These are phyloP conservation scores for Callospermophilus lateralis DNA, from an alignment of 2,113 vertebrate species.

Conservation along the genomic window DNA sequence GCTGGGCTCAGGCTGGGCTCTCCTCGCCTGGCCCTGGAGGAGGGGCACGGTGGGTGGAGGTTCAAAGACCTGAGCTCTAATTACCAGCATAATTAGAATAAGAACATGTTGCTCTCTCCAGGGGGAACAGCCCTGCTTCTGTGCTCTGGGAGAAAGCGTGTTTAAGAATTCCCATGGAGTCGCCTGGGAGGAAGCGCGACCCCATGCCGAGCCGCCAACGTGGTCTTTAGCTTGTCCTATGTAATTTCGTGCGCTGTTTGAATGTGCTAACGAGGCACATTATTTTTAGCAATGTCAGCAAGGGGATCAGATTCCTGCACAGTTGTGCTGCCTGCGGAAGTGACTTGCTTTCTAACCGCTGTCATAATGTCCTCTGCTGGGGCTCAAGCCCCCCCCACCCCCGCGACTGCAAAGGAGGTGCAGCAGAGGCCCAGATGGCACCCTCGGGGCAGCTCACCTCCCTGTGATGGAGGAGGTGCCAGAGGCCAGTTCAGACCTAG, in stretches of 20 bases:
- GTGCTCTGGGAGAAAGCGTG: conserved; percentile 45
- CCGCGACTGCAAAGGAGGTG: neutral
- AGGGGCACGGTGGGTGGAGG: neutral
- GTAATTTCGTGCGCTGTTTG: conserved; percentile 64
- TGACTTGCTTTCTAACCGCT: conserved; percentile 23
- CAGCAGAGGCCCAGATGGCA: neutral
- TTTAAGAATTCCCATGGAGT: conserved; percentile 63
- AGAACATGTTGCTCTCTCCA: neutral
- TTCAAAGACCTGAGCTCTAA: conserved; percentile 69
- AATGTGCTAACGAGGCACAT: conserved; percentile 65
- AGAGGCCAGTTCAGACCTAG: neutral
- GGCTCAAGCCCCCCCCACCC: neutral
- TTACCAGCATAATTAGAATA: conserved; percentile 62
- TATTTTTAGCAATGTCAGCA: conserved; percentile 69
- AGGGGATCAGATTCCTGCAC: conserved; percentile 24
- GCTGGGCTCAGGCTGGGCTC: neutral
- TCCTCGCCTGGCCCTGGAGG: neutral
- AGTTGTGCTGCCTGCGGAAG: conserved; percentile 32
- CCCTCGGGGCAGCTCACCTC: too few relatives aligned
- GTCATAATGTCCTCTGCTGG: neutral
- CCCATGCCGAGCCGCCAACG: conserved; percentile 51
- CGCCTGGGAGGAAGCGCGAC: conserved; percentile 40
- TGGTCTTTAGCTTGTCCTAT: conserved; percentile 56
- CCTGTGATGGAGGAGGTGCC: neutral
- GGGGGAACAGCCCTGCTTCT: conserved; percentile 30